phyloP scores from a whole-genome alignment of 2,888 invertebrate species.

The Protophormia terraenovae region DNA sequence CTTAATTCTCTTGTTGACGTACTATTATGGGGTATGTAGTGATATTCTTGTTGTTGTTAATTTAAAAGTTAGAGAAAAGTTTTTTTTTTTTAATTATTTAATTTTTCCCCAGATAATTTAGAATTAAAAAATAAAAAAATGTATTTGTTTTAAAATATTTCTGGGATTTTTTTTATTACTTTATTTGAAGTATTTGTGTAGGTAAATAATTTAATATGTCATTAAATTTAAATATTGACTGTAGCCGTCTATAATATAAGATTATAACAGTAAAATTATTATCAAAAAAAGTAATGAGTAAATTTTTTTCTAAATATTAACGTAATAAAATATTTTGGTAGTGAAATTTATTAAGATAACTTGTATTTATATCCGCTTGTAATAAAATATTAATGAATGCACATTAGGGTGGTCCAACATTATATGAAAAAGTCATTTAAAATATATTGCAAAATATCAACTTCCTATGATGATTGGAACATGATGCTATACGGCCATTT shows the following conservation, averaged over 20 bases:
- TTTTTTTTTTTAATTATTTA: conserved; percentile 10
- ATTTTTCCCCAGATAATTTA: conserved; percentile 17
- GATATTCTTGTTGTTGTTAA: not conserved
- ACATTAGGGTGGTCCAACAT: no score
- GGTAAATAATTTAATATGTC: conserved; percentile 1
- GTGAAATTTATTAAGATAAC: not conserved
- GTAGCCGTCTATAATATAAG: not conserved
- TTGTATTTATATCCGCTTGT: no score
- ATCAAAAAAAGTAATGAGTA: not conserved
- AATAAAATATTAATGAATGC: no score
- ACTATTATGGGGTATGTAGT: not conserved
- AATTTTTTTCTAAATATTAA: not conserved
- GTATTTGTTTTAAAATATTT: not conserved
- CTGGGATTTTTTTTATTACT: conserved; percentile 9
- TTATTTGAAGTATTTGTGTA: not conserved
- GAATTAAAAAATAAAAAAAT: no score
- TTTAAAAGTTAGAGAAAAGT: not conserved
- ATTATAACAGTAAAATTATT: not conserved
- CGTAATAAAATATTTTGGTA: not conserved
- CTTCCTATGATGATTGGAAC: no score
- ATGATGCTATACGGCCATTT: no score
- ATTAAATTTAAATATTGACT: not conserved
- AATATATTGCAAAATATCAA: no score
- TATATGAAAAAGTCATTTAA: no score
- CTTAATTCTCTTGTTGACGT: conserved; percentile 37